Conservation (phyloP, 2,888 invertebrate genomes). For the Adelognathus sp. region DNA sequence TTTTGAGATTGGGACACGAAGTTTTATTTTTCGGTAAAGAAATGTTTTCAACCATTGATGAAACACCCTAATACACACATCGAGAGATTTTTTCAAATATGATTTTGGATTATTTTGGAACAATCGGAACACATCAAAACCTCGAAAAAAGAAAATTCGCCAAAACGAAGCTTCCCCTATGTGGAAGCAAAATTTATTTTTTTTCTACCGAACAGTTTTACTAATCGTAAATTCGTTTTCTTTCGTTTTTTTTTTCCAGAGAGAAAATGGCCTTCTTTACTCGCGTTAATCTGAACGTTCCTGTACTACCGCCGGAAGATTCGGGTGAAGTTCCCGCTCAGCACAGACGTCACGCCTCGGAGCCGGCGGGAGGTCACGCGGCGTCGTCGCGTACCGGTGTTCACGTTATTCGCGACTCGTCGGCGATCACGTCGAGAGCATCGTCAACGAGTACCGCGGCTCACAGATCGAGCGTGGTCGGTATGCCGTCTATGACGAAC, state of each 20-base stretch:
- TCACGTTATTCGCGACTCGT: slow-evolving; percentile 58
- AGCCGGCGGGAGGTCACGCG: slow-evolving; percentile 67
- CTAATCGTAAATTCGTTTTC: slow-evolving; percentile 7
- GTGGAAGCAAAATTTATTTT: slow-evolving; percentile 4
- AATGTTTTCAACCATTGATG: too few relatives aligned
- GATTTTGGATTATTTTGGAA: too few relatives aligned
- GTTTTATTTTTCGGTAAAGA: too few relatives aligned
- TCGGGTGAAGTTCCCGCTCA: slow-evolving; percentile 66
- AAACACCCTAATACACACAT: too few relatives aligned
- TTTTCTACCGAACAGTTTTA: slow-evolving; percentile 2
- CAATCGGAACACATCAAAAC: too few relatives aligned
- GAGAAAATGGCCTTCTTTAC: slow-evolving; percentile 99
- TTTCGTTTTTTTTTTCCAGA: slow-evolving; percentile 84
- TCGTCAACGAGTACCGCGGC: slow-evolving; percentile 21
- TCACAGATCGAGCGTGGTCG: slow-evolving; percentile 45
- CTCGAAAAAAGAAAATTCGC: too few relatives aligned
- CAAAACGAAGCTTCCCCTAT: too few relatives aligned
- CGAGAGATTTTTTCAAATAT: too few relatives aligned
- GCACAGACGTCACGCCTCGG: slow-evolving; percentile 75
- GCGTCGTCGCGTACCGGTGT: slow-evolving; percentile 47
- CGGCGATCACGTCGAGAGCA: slow-evolving; percentile 47
- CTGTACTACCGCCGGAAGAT: slow-evolving; percentile 88
- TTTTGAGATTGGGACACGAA: too few relatives aligned
- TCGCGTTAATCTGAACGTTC: slow-evolving; percentile 89
- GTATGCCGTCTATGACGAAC: slow-evolving; percentile 41